Evolutionary conservation across 2,113 vertebrate species (phyloP).

Genomic region (Thamnophis sirtalis): DNA sequence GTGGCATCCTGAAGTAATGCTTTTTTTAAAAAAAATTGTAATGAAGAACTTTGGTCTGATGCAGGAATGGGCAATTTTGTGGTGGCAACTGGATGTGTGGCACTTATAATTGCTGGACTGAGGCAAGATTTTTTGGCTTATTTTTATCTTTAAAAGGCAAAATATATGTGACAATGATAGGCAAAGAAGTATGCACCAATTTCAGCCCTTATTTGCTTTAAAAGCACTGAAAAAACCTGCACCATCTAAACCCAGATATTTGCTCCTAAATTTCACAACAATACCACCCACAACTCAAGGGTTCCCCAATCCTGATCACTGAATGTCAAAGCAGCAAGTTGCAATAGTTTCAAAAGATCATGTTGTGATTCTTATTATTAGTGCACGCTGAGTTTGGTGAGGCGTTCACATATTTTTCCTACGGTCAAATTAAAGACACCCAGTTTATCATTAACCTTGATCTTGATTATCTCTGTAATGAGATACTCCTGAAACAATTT

Average conservation of each 20-base stretch:
- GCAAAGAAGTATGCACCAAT: background rate
- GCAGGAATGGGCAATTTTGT: background rate
- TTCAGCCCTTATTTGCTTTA: background rate
- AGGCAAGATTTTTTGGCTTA: background rate
- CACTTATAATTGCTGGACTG: background rate
- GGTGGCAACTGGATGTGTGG: background rate
- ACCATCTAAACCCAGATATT: background rate
- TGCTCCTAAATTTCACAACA: background rate
- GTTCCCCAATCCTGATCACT: background rate
- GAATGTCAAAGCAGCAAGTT: rapidly evolving
- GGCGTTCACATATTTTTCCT: background rate
- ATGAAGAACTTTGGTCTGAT: background rate
- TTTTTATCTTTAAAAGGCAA: background rate
- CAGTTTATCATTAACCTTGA: background rate
- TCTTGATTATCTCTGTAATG: background rate
- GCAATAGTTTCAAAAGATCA: background rate
- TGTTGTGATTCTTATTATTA: background rate
- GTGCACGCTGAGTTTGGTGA: background rate
- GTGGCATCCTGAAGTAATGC: background rate
- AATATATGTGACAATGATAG: background rate
- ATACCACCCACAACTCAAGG: background rate
- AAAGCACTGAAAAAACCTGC: background rate
- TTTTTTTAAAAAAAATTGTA: background rate
- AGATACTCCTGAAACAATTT: rapidly evolving
- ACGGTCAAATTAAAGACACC: background rate